These are phyloP conservation scores for Ladona fulva DNA, from an alignment of 1,140 invertebrate species.

Conservation along the genomic window DNA sequence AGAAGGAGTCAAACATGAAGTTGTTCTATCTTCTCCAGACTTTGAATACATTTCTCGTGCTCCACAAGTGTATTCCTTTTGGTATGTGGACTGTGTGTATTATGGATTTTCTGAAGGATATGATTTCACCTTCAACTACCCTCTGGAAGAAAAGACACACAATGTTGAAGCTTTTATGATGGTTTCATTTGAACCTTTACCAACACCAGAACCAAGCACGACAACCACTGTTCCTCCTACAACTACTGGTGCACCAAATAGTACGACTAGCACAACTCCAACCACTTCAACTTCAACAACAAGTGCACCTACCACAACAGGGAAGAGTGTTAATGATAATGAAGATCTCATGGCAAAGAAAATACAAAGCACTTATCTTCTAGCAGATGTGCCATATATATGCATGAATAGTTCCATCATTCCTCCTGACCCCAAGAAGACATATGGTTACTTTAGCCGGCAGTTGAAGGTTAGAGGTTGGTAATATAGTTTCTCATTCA, in stretches of 20 bases:
- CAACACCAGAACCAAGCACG: constrained; percentile 47
- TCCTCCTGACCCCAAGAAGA: constrained; percentile 51
- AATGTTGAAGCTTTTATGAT: constrained; percentile 59
- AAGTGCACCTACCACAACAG: constrained; percentile 27
- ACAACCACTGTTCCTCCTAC: constrained; percentile 42
- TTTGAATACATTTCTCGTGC: constrained; percentile 46
- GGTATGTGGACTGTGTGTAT: constrained; percentile 68
- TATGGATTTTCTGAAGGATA: constrained; percentile 52
- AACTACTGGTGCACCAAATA: constrained; percentile 24
- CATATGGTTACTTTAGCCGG: constrained; percentile 61
- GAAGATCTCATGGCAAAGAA: constrained; percentile 16
- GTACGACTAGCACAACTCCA: constrained; percentile 40
- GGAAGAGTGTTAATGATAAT: neutral
- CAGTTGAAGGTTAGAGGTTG: constrained; percentile 23
- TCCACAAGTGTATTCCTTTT: constrained; percentile 54
- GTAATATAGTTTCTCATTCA: constrained; percentile 18
- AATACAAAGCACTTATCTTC: constrained; percentile 24
- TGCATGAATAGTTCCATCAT: constrained; percentile 51
- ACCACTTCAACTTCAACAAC: constrained; percentile 38
- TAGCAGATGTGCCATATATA: constrained; percentile 39
- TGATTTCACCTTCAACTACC: constrained; percentile 52
- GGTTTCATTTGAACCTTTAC: constrained; percentile 51
- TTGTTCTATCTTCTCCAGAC: constrained; percentile 50
- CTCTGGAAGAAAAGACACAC: constrained; percentile 45
- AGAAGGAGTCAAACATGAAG: constrained; percentile 43